Base-by-base conservation (phyloP, 2,113 vertebrate species). In the Henicopernis longicauda region DNA sequence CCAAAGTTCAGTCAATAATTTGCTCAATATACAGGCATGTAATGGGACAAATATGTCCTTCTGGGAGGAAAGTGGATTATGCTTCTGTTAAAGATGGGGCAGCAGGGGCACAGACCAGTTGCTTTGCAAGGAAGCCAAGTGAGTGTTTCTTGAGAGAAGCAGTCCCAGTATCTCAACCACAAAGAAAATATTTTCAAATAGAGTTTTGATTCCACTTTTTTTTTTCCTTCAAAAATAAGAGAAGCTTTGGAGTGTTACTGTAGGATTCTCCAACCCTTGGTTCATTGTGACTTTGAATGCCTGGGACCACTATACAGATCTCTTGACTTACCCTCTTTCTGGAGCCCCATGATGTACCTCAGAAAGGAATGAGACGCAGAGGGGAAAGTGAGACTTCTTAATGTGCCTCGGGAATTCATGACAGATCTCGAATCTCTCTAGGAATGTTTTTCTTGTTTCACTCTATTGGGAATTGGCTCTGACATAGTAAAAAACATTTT, bases 401-500 rank as follows among this genome's bases (percentile, higher is more conserved):
- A 90, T 86, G 63, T 77, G 67, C 67, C 82, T 81, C 7, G 40
- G 78, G 81, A 94, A 86, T 76, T 89, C 78, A 63, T 4, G n/a
- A 54, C 88, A 90, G 70, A 90, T 82, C 93, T 93, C 1, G 3
- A 80, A 59, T 90, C 93, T 82, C 79, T 96, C 82, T 86, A 92
- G 93, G 72, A 93, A 93, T 95, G 94, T 95, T 98, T 97, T 95
- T 93, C 76, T 97, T 96, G 86, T 95, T 96, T 96, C 91, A 70
- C 49, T 95, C 94, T 90, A 92, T 90, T 95, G 97, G 87, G 76
- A 96, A 94, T 67, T 83, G 54, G 55, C 81, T 90, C 78, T 96
- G 61, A 79, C 95, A 79, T 36, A 61, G 80, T 92, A 58, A 93
- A 94, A 97, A 96, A 86, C 84, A 86, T 97, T 88, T 96, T 96